Conservation (phyloP, 2,797 vertebrate species). For the Halcyon leucocephala region DNA sequence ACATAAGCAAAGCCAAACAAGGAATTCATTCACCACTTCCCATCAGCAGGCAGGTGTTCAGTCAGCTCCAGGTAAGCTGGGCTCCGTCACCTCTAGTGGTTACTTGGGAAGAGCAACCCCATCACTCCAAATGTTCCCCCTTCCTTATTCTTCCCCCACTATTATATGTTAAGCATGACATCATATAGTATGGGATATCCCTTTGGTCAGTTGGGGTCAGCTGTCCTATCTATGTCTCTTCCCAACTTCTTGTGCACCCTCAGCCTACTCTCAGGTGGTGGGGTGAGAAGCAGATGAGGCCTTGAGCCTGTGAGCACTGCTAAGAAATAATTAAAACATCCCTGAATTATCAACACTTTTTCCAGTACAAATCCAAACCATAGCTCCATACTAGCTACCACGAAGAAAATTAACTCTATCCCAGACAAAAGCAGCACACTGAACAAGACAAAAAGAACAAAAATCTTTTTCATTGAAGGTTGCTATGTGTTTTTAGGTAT, state of each 20-base stretch:
- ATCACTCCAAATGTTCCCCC: accelerated
- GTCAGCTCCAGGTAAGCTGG: not conserved
- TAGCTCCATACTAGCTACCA: not conserved
- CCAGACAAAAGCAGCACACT: not conserved
- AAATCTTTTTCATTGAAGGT: not conserved
- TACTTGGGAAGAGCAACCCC: not conserved
- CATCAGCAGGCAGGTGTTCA: not conserved
- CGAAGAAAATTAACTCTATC: not conserved
- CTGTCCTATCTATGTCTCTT: not conserved
- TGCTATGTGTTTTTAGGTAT: not conserved
- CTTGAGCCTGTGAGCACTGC: not conserved
- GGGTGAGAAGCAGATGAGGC: not conserved
- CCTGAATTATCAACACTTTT: not conserved
- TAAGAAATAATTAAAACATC: not conserved
- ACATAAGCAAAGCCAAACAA: not conserved
- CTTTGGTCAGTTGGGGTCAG: not conserved
- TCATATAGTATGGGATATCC: not conserved
- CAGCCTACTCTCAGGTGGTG: too few relatives aligned
- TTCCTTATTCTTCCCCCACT: not conserved
- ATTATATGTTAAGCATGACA: accelerated
- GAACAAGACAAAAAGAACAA: not conserved
- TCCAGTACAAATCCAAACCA: not conserved
- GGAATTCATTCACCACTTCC: accelerated
- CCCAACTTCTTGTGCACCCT: not conserved
- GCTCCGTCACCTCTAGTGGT: accelerated